Evolutionary conservation across 92 coral and sea anemone genomes (phyloP).

Genomic region (Phymanthus crucifer): DNA sequence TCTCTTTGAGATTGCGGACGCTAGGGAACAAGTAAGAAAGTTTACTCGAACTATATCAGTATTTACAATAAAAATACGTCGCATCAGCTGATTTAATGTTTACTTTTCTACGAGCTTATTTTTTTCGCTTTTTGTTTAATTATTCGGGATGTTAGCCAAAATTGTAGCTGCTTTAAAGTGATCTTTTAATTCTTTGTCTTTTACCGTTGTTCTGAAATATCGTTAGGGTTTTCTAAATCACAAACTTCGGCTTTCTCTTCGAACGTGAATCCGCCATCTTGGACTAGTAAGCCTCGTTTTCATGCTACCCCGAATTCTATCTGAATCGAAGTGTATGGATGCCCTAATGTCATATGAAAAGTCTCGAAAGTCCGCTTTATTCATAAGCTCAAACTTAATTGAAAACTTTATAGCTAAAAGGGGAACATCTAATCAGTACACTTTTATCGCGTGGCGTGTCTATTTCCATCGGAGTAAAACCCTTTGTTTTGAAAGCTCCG

Average conservation of each 20-base stretch:
- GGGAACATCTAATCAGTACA: too few species aligned
- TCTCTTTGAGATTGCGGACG: not conserved
- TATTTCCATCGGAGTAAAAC: too few species aligned
- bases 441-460: too few species aligned
- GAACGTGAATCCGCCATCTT: slow-evolving; percentile 37
- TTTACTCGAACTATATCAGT: too few species aligned
- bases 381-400: too few species aligned
- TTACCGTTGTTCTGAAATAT: not conserved
- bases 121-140: not conserved
- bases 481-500: too few species aligned
- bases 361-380: too few species aligned
- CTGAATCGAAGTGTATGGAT: slow-evolving; percentile 42
- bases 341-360: too few species aligned
- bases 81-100: not conserved
- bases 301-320: slow-evolving; percentile 40
- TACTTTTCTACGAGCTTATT: not conserved
- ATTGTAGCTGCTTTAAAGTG: not conserved
- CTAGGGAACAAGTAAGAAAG: not conserved
- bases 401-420: too few species aligned
- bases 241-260: not conserved
- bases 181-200: not conserved
- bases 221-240: not conserved
- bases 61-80: too few species aligned
- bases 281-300: slow-evolving; percentile 61
- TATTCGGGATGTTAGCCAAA: not conserved